Base-by-base conservation (phyloP, 2,113 vertebrate genomes). In the Laticauda laticaudata region DNA sequence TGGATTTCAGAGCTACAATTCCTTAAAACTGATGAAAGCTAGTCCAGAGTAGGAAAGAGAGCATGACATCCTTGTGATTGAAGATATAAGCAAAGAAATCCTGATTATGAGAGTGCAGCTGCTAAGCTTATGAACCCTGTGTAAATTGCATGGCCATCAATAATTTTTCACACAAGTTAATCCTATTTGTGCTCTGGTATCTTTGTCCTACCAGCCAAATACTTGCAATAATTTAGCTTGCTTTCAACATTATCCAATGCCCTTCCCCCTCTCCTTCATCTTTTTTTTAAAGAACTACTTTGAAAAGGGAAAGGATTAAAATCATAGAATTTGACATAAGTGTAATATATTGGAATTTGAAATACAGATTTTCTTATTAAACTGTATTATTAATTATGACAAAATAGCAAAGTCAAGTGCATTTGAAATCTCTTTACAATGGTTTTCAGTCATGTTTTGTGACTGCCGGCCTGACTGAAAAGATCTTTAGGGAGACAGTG, bases 151-250 rank as follows among this genome's bases (percentile, higher is more conserved):
- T 11, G 89, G 91, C 24, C 7, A 0, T 88, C 18, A 0, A 93
- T n/a, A 87, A 89, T 92, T 94, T 95, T 97, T 93, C 93, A 89
- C 55, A 93, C 93, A 43, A 59, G 51, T 89, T 96, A 94, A 96
- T 96, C 95, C 75, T 88, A 43, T 94, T 95, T 94, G 87, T 94
- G 89, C 94, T 94, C 89, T 93, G 87, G 87, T 92, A 92, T 81
- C 43, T 94, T 93, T 93, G 93, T 93, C 81, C 90, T 48, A 54
- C 75, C 48, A 54, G 54, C 45, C 92, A 91, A 92, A 18, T 86
- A 93, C 53, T 81, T 95, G 92, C 55, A 0, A 0, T 94, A 92
- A 86, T 92, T 95, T 75, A 51, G 95, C 87, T 94, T 94, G 90
- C 56, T 96, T 9, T 59, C 43, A 86, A 91, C 18, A 5, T 39